Conservation (phyloP, 2,113 vertebrate species). For the Bubo blakistoni region DNA sequence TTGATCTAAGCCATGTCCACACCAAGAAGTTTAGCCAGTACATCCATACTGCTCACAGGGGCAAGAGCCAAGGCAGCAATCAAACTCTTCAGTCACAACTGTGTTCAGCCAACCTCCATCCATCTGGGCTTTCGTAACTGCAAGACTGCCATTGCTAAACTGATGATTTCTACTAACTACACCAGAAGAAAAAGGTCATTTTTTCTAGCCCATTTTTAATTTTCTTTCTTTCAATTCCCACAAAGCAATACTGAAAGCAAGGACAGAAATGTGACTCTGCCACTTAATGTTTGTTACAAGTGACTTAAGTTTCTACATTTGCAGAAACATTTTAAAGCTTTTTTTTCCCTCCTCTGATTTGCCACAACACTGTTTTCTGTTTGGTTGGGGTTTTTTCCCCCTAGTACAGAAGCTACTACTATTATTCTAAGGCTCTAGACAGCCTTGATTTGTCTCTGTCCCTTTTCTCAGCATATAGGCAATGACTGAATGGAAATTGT, state of each 20-base stretch:
- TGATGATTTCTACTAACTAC: not conserved
- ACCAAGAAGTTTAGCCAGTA: not conserved
- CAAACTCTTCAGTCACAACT: not conserved
- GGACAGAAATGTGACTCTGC: not conserved
- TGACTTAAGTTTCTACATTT: fast-evolving
- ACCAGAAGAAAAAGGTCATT: not conserved
- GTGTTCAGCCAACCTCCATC: fast-evolving
- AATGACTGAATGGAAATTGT: not conserved
- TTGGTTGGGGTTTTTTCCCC: fast-evolving
- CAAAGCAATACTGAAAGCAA: not conserved
- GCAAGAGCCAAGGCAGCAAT: not conserved
- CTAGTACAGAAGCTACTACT: not conserved
- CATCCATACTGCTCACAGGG: not conserved
- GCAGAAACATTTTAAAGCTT: not conserved
- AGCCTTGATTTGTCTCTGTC: not conserved
- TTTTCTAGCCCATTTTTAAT: not conserved
- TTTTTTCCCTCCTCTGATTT: fast-evolving
- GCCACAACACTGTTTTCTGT: not conserved
- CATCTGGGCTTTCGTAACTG: not conserved
- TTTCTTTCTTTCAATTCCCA: not conserved
- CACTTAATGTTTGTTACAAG: not conserved
- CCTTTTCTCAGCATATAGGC: not conserved
- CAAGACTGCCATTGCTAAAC: not conserved
- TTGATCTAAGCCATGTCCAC: not conserved
- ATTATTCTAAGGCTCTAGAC: not conserved